These are phyloP conservation scores for Drosophila rhopaloa DNA, from an alignment of 1,140 invertebrate genomes.

Conservation along the genomic window DNA sequence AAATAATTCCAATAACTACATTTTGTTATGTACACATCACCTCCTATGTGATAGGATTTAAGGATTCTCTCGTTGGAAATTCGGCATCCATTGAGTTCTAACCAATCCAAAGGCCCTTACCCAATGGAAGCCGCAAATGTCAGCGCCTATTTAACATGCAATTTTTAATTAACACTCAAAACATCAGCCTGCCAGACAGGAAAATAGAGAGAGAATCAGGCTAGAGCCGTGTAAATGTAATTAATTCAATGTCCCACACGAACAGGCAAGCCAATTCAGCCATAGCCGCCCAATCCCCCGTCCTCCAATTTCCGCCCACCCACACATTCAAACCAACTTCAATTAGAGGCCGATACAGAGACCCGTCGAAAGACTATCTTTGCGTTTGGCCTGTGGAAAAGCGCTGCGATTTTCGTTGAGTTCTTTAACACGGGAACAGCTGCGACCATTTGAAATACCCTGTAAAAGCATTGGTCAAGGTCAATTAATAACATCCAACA, in stretches of 20 bases:
- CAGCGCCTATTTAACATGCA: conserved; percentile 57
- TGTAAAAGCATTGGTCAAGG: background rate
- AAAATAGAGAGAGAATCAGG: conserved; percentile 16
- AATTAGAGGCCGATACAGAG: conserved; percentile 32
- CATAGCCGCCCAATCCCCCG: conserved; percentile 4
- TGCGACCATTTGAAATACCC: conserved; percentile 24
- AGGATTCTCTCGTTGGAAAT: conserved; percentile 1
- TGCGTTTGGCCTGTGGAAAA: conserved; percentile 47
- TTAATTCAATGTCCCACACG: conserved; percentile 57
- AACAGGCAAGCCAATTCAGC: conserved; percentile 28
- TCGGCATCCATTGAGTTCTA: background rate
- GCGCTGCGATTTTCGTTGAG: conserved; percentile 47
- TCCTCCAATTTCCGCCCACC: conserved; percentile 15
- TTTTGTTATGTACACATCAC: too few relatives aligned
- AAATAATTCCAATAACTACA: too few relatives aligned
- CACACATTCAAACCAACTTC: conserved; percentile 26
- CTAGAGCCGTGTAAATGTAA: conserved; percentile 55
- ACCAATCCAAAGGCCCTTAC: too few relatives aligned
- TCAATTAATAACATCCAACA: background rate
- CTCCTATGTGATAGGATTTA: too few relatives aligned
- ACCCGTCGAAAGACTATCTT: conserved; percentile 28
- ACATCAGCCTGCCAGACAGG: conserved; percentile 18
- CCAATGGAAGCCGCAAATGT: conserved; percentile 42
- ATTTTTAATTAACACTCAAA: conserved; percentile 69
- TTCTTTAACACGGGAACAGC: conserved; percentile 25